Conservation (phyloP, 2,797 vertebrate species). For the Gobio occitaniae region DNA sequence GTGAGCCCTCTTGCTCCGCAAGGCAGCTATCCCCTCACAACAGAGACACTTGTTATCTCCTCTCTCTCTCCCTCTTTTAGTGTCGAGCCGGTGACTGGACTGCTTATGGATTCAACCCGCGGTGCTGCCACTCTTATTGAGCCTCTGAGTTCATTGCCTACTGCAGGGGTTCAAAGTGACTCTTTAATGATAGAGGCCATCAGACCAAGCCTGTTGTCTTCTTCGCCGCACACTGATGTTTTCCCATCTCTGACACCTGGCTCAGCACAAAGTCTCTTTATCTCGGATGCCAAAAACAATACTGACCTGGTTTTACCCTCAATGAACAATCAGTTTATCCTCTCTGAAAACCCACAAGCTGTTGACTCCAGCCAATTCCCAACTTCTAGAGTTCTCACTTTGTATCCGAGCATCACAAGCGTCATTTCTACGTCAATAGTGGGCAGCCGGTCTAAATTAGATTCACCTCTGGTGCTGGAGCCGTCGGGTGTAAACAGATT, state of each 20-base stretch:
- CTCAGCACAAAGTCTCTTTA: conserved; percentile 42
- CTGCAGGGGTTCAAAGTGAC: conserved; percentile 60
- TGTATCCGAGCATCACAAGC: conserved; percentile 11
- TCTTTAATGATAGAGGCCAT: conserved; percentile 51
- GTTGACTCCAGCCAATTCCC: not conserved
- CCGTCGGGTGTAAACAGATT: conserved; percentile 54
- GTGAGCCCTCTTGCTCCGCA: conserved; percentile 29
- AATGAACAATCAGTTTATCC: conserved; percentile 56
- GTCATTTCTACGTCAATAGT: conserved; percentile 40
- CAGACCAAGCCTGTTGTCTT: conserved; percentile 44
- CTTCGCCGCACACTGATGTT: conserved; percentile 44
- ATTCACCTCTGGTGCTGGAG: conserved; percentile 44
- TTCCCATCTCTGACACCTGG: conserved; percentile 43
- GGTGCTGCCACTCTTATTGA: conserved; percentile 43
- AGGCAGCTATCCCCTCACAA: conserved; percentile 24
- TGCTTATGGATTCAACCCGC: conserved; percentile 53
- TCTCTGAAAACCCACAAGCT: conserved; percentile 22
- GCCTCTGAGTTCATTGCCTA: conserved; percentile 38
- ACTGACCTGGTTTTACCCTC: conserved; percentile 46
- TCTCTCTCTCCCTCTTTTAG: conserved; percentile 26
- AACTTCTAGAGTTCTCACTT: conserved; percentile 18
- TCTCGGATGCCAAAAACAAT: conserved; percentile 45
- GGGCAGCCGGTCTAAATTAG: conserved; percentile 47
- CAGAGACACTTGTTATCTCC: conserved; percentile 47
- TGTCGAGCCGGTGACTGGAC: conserved; percentile 10